phyloP scores from a whole-genome alignment of 2,888 invertebrate species.

The Dendrolimus pini region DNA sequence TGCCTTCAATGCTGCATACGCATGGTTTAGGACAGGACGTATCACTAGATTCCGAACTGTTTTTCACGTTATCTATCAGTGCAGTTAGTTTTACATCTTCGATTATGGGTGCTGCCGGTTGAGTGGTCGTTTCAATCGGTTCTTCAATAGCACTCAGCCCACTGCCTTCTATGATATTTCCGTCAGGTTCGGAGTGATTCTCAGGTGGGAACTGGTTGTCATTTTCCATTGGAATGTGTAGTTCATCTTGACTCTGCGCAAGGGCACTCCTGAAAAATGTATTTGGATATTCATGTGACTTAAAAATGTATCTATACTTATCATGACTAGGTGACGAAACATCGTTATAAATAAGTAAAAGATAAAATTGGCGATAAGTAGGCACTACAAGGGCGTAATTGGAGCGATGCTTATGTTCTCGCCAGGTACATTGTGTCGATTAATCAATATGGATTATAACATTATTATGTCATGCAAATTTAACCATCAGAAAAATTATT shows the following conservation, averaged over 20 bases:
- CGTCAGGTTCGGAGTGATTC: constrained; percentile 35
- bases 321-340: constrained; percentile 57
- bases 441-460: constrained; percentile 15
- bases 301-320: constrained; percentile 34
- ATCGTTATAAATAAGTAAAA: constrained; percentile 44
- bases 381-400: constrained; percentile 48
- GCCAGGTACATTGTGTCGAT: constrained; percentile 19
- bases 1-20: constrained; percentile 52
- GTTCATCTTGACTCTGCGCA: constrained; percentile 49
- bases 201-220: constrained; percentile 64
- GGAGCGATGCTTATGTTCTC: constrained; percentile 17
- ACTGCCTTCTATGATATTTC: constrained; percentile 40
- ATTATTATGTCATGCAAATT: neutral
- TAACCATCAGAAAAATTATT: neutral
- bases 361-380: constrained; percentile 60
- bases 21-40: constrained; percentile 47
- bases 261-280: constrained; percentile 29
- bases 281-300: constrained; percentile 35
- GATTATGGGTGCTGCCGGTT: constrained; percentile 27
- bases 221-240: constrained; percentile 52
- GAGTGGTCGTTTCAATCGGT: constrained; percentile 28
- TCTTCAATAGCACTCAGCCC: constrained; percentile 40
- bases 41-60: constrained; percentile 17
- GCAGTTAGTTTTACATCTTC: constrained; percentile 37
- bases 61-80: constrained; percentile 19